These are phyloP conservation scores for Rhopalosiphum nymphaeae DNA, from an alignment of 2,888 invertebrate species.

Conservation along the genomic window DNA sequence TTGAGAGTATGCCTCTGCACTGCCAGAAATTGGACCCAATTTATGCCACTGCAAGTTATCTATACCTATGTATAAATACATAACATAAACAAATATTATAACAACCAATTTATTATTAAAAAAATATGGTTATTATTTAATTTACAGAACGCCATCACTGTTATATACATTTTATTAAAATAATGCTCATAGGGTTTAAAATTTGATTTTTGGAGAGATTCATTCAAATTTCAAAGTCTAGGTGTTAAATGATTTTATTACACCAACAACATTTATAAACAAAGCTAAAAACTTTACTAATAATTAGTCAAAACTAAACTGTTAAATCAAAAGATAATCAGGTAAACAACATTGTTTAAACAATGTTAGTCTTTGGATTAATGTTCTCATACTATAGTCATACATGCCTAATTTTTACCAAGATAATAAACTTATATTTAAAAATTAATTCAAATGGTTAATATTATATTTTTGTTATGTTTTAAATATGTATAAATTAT, in stretches of 20 bases:
- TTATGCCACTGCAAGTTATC: too few species aligned
- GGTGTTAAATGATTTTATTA: background rate
- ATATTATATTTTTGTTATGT: too few species aligned
- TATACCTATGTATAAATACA: too few species aligned
- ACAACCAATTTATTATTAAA: background rate
- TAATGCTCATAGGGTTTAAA: background rate
- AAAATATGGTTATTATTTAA: background rate
- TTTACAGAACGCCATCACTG: background rate
- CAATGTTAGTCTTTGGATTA: background rate
- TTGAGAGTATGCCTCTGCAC: too few species aligned
- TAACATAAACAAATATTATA: background rate
- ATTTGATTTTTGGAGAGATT: background rate
- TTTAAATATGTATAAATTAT: background rate
- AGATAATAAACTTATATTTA: background rate
- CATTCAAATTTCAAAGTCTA: background rate
- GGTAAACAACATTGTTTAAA: background rate
- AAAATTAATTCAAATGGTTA: background rate
- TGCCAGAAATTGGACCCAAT: too few species aligned
- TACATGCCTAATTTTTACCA: background rate
- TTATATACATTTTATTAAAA: background rate
- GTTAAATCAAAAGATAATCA: too few species aligned
- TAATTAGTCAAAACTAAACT: background rate
- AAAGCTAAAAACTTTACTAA: too few species aligned
- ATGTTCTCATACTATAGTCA: background rate
- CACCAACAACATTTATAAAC: background rate